Base-by-base conservation (phyloP, 2,888 invertebrate species). In the Drosophila mimica region DNA sequence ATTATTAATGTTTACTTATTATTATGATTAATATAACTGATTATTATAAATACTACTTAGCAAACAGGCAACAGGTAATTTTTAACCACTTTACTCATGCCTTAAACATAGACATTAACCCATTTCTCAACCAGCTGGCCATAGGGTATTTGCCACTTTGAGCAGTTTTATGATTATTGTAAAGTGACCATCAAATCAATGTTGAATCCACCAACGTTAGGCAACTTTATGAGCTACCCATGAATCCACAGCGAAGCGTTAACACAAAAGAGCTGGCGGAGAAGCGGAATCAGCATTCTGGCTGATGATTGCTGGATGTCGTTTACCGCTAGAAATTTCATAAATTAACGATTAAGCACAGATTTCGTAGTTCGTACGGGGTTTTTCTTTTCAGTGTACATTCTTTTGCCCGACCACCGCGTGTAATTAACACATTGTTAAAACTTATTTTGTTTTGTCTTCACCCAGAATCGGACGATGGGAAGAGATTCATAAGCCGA, bases 271-370 rank as follows among this genome's bases (percentile, higher is more conserved):
- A 67, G 63, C 52, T 40, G 49, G 25, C 25, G 25, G 49, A 20
- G 30, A 13, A 51, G 15, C 9, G 57, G 57, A 58, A 70, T 46
- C 70, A 54, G 46, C 53, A 59, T 61, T 62, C 60, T 31, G 40
- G 52, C 69, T 74, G 81, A 79, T 74, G 81, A 79, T 79, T 81
- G 79, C 66, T 65, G 52, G 28, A 38, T 36, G 68, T 81, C 82
- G 70, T 83, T 88, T 85, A 88, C 85, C 85, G 85, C 88, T 86
- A 85, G 62, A 62, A 74, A 76, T 73, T 83, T 82, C 83, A 86
- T 86, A 88, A 86, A 86, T 86, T 86, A 83, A 88, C 86, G 86
- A 88, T 86, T 86, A 88, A 88, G 88, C 85, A 76, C 82, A 82
- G 83, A 88, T 85, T 82, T 88, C 25, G 3, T 25, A 25, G 81